phyloP scores from a whole-genome alignment of 2,888 invertebrate genomes.

The Drosophila barbarae region DNA sequence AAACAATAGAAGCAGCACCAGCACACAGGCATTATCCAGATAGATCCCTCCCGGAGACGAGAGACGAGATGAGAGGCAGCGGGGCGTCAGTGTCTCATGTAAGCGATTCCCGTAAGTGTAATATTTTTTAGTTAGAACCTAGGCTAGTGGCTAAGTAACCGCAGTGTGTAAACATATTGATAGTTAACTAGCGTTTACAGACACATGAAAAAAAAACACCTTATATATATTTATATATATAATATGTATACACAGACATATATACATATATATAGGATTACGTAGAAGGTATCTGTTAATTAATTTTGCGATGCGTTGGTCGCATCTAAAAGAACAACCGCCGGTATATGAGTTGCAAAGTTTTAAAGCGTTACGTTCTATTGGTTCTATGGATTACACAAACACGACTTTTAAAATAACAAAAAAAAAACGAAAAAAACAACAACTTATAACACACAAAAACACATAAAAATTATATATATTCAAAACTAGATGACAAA shows the following conservation, averaged over 20 bases:
- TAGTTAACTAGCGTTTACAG: constrained; percentile 57
- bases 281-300: constrained; percentile 59
- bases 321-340: constrained; percentile 79
- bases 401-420: constrained; percentile 34
- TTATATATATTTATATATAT: constrained; percentile 36
- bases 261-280: constrained; percentile 79
- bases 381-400: constrained; percentile 46
- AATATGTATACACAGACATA: constrained; percentile 78
- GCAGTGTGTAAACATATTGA: constrained; percentile 45
- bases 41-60: constrained; percentile 30
- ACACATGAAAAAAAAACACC: constrained; percentile 21
- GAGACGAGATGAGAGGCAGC: constrained; percentile 22
- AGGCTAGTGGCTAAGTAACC: constrained; percentile 46
- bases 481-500: constrained; percentile 48
- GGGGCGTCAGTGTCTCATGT: constrained; percentile 17
- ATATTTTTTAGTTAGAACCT: constrained; percentile 62
- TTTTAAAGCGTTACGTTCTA: constrained; percentile 58
- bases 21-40: constrained; percentile 24
- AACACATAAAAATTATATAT: constrained; percentile 30
- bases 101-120: constrained; percentile 70
- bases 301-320: constrained; percentile 77
- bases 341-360: constrained; percentile 56
- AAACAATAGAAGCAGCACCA: constrained; percentile 9
- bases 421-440: not conserved
- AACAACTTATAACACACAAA: constrained; percentile 5